phyloP scores from a whole-genome alignment of 2,888 invertebrate genomes.

The Scrobipalpa atriplicella region DNA sequence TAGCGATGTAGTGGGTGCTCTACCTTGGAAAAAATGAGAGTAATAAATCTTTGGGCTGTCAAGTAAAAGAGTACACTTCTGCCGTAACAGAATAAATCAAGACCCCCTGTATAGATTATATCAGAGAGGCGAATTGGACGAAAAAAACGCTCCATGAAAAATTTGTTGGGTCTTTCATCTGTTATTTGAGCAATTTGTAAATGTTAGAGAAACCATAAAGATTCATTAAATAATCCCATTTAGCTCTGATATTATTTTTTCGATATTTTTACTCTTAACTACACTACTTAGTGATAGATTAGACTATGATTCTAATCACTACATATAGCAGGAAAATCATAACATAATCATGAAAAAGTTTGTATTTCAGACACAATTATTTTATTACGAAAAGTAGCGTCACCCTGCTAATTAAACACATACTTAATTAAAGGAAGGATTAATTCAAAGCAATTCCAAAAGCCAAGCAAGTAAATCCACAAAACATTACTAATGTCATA shows the following conservation, averaged over 20 bases:
- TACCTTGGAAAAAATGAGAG: conserved; percentile 54
- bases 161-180: conserved; percentile 8
- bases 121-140: conserved; percentile 46
- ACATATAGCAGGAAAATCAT: too few species aligned
- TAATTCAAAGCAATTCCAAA: neutral
- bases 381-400: too few species aligned
- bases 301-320: too few species aligned
- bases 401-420: too few species aligned
- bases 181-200: neutral
- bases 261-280: too few species aligned
- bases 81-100: conserved; percentile 67
- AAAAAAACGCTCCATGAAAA: conserved; percentile 38
- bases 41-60: conserved; percentile 69
- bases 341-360: too few species aligned
- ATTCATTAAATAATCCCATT: too few species aligned
- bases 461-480: neutral
- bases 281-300: too few species aligned
- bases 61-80: conserved; percentile 61
- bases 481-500: neutral
- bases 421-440: neutral
- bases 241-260: too few species aligned
- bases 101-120: conserved; percentile 55
- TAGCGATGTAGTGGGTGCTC: conserved; percentile 18
- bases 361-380: too few species aligned
- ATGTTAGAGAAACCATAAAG: too few species aligned